Base-by-base conservation (phyloP, 2,113 vertebrate genomes). In the Orthochromis malagaraziensis region DNA sequence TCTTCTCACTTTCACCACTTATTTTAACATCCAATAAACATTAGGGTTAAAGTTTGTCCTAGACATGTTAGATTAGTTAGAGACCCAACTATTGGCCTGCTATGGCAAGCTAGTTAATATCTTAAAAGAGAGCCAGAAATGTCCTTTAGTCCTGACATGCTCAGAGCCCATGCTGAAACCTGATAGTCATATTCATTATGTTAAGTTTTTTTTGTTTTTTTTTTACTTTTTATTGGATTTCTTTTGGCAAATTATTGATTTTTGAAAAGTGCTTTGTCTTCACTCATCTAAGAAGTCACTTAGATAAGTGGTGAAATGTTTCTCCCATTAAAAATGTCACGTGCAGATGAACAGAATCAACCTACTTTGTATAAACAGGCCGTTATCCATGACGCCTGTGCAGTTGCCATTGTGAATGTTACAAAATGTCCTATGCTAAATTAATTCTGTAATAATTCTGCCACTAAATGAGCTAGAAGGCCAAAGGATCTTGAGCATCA, bases 81-180 rank as follows among this genome's bases (percentile, higher is more conserved):
- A 42, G 8, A 0, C n/a, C 38, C n/a, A 70, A 24, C 38, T 0
- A 40, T 24, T 70, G 65, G n/a, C 63, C 5, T 40, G 11, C n/a
- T 70, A 70, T 70, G 63, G 63, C 11, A 21, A 24, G n/a, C 35
- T 70, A 40, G 35, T 70, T 40, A 9, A 68, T 14, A 14, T 40
- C 7, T 42, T 70, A 0, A 70, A 70, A 70, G 65, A 70, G 6
- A 70, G 63, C 0, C 5, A 70, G 2, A 42, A 70, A 2, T 70
- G 3, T 42, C 5, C 19, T 24, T 70, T 21, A 21, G 11, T 40
- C 63, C 4, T 21, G 63, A 40, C 35, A 9, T 40, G 4, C 35
- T 68, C 19, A 24, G 35, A 68, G n/a, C 19, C n/a, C 0, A 8
- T 68, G 63, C 33, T 42, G 35, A 70, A 70, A 70, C 35, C 12